These are phyloP conservation scores for Burhinus bistriatus DNA, from an alignment of 2,113 vertebrate genomes.

Conservation along the genomic window DNA sequence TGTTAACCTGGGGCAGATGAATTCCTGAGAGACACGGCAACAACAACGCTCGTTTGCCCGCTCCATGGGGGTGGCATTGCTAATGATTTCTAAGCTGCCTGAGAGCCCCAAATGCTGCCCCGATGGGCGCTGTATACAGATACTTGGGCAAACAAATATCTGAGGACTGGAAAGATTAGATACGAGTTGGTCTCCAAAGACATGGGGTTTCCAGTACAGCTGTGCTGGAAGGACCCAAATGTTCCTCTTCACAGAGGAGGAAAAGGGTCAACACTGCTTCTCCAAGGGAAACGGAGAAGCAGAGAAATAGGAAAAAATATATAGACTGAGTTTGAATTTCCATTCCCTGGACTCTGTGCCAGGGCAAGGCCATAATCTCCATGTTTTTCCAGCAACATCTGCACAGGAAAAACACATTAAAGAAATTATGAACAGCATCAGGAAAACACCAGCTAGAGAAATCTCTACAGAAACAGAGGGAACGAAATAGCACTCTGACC, in stretches of 20 bases:
- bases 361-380: background rate
- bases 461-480: background rate
- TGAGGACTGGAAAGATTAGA: background rate
- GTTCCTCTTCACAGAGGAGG: background rate
- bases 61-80: background rate
- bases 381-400: constrained; percentile 9
- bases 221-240: background rate
- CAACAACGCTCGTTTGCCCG: accelerated
- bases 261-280: background rate
- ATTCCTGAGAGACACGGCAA: background rate
- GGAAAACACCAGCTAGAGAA: background rate
- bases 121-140: accelerated
- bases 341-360: background rate
- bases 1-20: accelerated
- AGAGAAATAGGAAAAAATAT: background rate
- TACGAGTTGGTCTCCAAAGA: background rate
- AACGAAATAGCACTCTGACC: background rate
- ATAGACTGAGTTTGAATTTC: background rate
- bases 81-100: background rate
- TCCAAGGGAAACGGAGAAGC: background rate
- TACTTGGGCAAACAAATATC: background rate
- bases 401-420: background rate
- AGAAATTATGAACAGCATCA: background rate
- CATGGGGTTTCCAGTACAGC: background rate
- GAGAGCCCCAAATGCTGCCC: background rate